Percentiles rank a stretch among this genome's conserved stretches.
These are phyloP conservation scores for Nebria ingens DNA, from an alignment of 1,140 invertebrate species.

Conservation along the genomic window DNA sequence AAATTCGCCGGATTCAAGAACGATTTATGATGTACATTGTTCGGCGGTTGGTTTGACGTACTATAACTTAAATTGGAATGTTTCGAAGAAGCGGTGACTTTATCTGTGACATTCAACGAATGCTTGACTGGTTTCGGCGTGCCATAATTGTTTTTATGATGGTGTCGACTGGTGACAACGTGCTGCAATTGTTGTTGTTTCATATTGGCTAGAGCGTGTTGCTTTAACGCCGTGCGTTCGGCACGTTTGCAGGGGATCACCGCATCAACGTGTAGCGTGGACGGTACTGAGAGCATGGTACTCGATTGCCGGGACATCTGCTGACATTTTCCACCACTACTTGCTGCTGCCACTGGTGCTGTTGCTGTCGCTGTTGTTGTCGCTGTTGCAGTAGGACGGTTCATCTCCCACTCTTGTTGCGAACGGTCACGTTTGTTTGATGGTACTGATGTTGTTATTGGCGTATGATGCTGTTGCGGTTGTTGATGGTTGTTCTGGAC, in stretches of 20 bases:
- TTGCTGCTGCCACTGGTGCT: background rate
- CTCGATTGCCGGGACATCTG: constrained; percentile 10
- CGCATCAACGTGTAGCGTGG: constrained; percentile 1
- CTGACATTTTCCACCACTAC: background rate
- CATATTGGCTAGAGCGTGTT: constrained; percentile 10
- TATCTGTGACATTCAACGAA: background rate
- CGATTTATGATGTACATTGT: background rate
- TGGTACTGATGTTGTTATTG: constrained; percentile 20
- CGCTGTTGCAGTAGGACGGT: background rate
- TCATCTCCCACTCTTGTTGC: constrained; percentile 28
- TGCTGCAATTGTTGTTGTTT: constrained; percentile 14
- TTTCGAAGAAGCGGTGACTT: background rate
- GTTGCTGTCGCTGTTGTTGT: background rate
- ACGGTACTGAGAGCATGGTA: background rate
- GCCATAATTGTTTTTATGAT: background rate
- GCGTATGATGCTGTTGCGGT: constrained; percentile 14
- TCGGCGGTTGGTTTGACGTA: background rate
- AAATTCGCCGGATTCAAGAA: background rate
- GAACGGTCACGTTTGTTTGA: constrained; percentile 17
- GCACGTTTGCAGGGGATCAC: constrained; percentile 7
- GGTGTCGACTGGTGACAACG: constrained; percentile 11
- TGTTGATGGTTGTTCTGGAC: constrained; percentile 27
- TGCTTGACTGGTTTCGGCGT: background rate
- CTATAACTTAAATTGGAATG: too few species aligned
- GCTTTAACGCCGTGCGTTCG: constrained; percentile 14